These are phyloP conservation scores for Eumacrocentrus americanus DNA, from an alignment of 2,888 invertebrate genomes.

Conservation along the genomic window DNA sequence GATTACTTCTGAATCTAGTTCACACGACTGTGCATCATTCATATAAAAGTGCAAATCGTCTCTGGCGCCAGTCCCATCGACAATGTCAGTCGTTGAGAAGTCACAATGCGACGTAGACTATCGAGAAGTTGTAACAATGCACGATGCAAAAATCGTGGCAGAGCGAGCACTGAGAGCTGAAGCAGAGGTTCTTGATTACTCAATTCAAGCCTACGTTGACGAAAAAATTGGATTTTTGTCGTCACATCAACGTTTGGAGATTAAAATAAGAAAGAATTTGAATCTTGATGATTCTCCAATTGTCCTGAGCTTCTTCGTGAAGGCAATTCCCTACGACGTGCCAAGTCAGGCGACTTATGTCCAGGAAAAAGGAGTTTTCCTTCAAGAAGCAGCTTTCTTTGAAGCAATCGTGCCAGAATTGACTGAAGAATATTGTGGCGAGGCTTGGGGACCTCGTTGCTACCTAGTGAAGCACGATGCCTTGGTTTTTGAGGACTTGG, in stretches of 20 bases:
- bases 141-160: constrained; percentile 28
- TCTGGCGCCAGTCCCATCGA: not conserved
- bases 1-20: not conserved
- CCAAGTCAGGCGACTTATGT: constrained; percentile 63
- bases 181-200: constrained; percentile 38
- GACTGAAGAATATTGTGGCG: constrained; percentile 41
- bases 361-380: constrained; percentile 61
- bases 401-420: constrained; percentile 60
- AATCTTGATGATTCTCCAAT: constrained; percentile 14
- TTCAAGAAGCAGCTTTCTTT: constrained; percentile 63
- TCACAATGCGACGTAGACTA: not conserved
- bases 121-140: constrained; percentile 21
- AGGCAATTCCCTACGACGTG: constrained; percentile 66
- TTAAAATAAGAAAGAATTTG: constrained; percentile 31
- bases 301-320: constrained; percentile 65
- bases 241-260: constrained; percentile 42
- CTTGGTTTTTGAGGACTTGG: constrained; percentile 60
- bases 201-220: constrained; percentile 42
- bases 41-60: not conserved
- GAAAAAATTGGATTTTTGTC: constrained; percentile 50
- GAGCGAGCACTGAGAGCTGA: constrained; percentile 24
- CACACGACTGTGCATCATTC: not conserved
- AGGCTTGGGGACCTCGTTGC: constrained; percentile 53
- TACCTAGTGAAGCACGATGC: constrained; percentile 49
- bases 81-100: not conserved